These are phyloP conservation scores for Plodia interpunctella DNA, from an alignment of 1,140 invertebrate genomes.

Conservation along the genomic window DNA sequence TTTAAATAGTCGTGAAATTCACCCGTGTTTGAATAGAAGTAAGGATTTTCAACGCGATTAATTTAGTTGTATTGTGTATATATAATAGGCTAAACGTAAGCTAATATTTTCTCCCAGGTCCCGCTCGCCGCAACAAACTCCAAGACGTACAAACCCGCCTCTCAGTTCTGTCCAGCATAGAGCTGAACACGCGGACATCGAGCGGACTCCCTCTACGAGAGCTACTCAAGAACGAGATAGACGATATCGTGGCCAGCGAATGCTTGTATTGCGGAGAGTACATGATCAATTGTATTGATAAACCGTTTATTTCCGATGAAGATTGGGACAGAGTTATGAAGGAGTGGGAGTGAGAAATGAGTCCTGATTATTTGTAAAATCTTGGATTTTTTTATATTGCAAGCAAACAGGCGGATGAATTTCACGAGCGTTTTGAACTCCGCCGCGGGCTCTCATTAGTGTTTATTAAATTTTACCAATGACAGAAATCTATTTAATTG, in stretches of 20 bases:
- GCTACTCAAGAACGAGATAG: conserved; percentile 88
- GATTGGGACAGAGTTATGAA: conserved; percentile 89
- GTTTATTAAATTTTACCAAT: no score
- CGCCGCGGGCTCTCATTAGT: no score
- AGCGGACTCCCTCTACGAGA: conserved; percentile 81
- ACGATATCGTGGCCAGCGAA: conserved; percentile 93
- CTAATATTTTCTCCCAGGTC: conserved; percentile 58
- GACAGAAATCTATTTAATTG: no score
- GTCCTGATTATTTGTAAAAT: no score
- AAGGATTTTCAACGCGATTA: no score
- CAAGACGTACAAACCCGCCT: conserved; percentile 82
- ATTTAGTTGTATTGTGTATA: no score
- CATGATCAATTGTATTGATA: conserved; percentile 93
- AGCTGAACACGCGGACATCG: conserved; percentile 77
- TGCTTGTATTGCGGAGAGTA: conserved; percentile 96
- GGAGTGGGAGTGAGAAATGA: conserved; percentile 89
- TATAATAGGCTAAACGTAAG: neutral
- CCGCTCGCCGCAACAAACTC: conserved; percentile 79
- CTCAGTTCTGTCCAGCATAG: conserved; percentile 73
- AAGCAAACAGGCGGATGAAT: no score
- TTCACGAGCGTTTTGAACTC: no score
- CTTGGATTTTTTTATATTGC: no score
- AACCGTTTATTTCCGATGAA: conserved; percentile 88
- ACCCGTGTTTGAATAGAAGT: no score
- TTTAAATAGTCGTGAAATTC: no score